Base-by-base conservation (phyloP, 2,113 vertebrate genomes). In the Hippocampus comes region DNA sequence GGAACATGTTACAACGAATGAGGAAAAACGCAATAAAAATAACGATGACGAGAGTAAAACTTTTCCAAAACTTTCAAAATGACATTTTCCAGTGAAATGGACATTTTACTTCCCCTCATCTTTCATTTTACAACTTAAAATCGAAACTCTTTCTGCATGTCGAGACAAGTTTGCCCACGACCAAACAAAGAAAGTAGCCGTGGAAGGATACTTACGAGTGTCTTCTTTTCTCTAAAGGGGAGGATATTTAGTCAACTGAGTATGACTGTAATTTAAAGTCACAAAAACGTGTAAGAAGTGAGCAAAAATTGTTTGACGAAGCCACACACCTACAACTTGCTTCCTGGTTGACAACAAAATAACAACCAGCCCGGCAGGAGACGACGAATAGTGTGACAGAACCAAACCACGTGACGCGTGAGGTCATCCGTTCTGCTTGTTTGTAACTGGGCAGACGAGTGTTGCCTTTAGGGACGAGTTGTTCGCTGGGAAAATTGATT, bases 401-500 rank as follows among this genome's bases (percentile, higher is more conserved):
- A 73, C 46, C 25, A 2, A 51, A 57, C n/a, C 91, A 92, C 55
- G 84, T 92, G 91, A 81, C 23, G 0, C 2, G 3, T 89, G 80
- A 87, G 11, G 55, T 87, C 76, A 82, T 2, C 4, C 41, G 17
- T 9, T 38, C 41, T 2, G 1, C 12, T 4, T 42, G 49, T 9
- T 46, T 82, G 91, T 92, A 72, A 78, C 90, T 25, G 51, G 89
- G 91, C 78, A 88, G 86, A 86, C 17, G 71, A 23, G 63, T 74
- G 79, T 5, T 68, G 69, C 85, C 0, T 90, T 85, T 67, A 81
- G 0, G 0, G 8, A 14, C 43, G 5, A 3, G 0, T 11, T 0
- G 0, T 1, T 0, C 51, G 9, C 11, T 73, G 27, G 87, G 53
- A 73, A n/a, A 78, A 57, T 23, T n/a, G 0, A 57, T n/a, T n/a